Conservation (phyloP, 2,888 invertebrate genomes). For the Metalampra italica region DNA sequence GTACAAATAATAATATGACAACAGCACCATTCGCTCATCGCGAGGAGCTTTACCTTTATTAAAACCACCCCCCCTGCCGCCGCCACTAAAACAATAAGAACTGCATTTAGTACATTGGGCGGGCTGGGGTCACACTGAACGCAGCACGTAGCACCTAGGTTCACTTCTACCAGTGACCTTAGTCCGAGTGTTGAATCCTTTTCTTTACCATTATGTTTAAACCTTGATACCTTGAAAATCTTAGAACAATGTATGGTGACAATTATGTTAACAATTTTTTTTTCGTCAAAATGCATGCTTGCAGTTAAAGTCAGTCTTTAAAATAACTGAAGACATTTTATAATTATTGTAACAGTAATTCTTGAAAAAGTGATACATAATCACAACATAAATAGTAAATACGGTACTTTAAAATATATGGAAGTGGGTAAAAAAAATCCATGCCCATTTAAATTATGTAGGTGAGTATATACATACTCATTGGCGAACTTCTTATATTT, state of each 20-base stretch:
- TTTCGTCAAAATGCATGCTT: slow-evolving; percentile 44
- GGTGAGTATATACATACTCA: too few relatives aligned
- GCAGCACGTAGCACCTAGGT: slow-evolving; percentile 77
- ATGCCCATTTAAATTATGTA: too few relatives aligned
- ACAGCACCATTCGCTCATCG: slow-evolving; percentile 85
- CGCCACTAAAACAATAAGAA: slow-evolving; percentile 95
- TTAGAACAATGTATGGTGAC: slow-evolving; percentile 63
- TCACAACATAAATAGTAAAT: not conserved
- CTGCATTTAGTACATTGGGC: slow-evolving; percentile 85
- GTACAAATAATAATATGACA: slow-evolving; percentile 79
- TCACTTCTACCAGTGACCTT: slow-evolving; percentile 72
- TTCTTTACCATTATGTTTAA: slow-evolving; percentile 77
- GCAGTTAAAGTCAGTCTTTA: slow-evolving; percentile 10
- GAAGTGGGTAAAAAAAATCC: too few relatives aligned
- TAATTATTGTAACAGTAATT: not conserved
- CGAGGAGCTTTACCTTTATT: slow-evolving; percentile 97
- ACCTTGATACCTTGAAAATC: slow-evolving; percentile 73
- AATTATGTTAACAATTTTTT: slow-evolving; percentile 37
- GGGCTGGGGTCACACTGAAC: slow-evolving; percentile 77
- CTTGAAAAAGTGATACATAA: slow-evolving; percentile 7
- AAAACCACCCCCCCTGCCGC: slow-evolving; percentile 96
- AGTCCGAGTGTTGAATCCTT: slow-evolving; percentile 73
- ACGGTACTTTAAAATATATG: too few relatives aligned
- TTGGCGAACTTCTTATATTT: too few relatives aligned
- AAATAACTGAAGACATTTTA: slow-evolving; percentile 3